These are phyloP conservation scores for Urophycis tenuis DNA, from an alignment of 2,797 vertebrate species.

Conservation along the genomic window DNA sequence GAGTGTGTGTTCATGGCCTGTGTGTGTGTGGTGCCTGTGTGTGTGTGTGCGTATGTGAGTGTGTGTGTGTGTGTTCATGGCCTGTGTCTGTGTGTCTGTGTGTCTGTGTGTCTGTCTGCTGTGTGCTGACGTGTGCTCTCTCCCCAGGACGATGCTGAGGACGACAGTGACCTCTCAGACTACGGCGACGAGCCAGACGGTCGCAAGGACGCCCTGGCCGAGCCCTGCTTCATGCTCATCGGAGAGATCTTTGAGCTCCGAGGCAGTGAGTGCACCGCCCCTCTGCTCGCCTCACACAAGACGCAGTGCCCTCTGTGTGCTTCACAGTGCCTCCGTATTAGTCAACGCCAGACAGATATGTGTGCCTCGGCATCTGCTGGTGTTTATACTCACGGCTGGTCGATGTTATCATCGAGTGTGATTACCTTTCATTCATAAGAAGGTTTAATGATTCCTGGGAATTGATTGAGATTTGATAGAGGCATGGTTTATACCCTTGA, in stretches of 20 bases:
- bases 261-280: conserved; percentile 80
- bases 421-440: not conserved
- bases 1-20: not conserved
- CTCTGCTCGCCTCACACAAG: not conserved
- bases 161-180: conserved; percentile 93
- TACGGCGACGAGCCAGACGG: conserved; percentile 87
- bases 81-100: too few species aligned
- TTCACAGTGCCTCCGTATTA: not conserved
- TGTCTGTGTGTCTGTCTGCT: not conserved
- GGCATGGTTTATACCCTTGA: not conserved
- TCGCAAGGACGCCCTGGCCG: conserved; percentile 86
- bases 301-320: too few species aligned
- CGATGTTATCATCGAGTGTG: not conserved
- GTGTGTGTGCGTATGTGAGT: too few species aligned
- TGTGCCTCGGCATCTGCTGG: not conserved
- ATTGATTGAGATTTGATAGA: not conserved
- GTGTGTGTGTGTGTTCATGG: too few species aligned
- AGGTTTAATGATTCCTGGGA: too few species aligned
- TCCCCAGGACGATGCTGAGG: conserved; percentile 84
- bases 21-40: not conserved
- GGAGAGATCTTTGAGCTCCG: conserved; percentile 97
- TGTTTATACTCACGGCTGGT: not conserved
- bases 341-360: not conserved
- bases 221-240: conserved; percentile 97
- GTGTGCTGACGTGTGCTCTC: not conserved